Base-by-base conservation (phyloP, 2,113 vertebrate genomes). In the Cariama cristata region DNA sequence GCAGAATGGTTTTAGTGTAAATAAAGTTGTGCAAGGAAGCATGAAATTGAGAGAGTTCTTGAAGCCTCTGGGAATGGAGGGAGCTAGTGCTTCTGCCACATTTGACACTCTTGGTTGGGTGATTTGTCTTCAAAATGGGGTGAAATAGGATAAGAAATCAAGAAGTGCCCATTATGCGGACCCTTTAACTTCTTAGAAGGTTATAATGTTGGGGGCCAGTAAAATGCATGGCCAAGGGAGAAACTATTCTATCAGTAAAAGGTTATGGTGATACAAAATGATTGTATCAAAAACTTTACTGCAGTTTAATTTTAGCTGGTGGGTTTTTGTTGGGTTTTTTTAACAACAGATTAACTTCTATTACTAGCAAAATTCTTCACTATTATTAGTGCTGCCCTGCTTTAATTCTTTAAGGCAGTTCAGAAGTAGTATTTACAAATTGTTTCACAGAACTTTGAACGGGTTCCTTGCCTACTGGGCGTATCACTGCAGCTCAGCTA, bases 11-110 rank as follows among this genome's bases (percentile, higher is more conserved):
- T 98, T 98, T 96, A 98, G 85, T 97, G 97, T 97, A 98, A 98
- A 98, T 98, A 98, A 98, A 98, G 95, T 96, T 98, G 96, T 97
- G 95, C 98, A 98, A 79, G 94, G 97, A 98, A 98, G 98, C 98
- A 93, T 98, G 98, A 98, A 98, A 98, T 98, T 98, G 98, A 98
- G 97, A 98, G 97, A 96, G 95, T 98, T 98, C 94, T 93, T 96
- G 94, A 95, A 87, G 90, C 92, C 95, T 80, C 18, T 97, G 97
- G 97, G 96, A 97, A 96, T 85, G 95, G 89, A 97, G 96, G 91
- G 96, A 95, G 71, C 89, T 98, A 93, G 84, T 93, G 86, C 84
- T 95, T 95, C 92, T 97, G 96, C 97, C 97, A 94, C 84, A 93
- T 96, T 97, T 97, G 95, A 97, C 60, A 83, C 79, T 95, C 81